A percentile compares a stretch with the other conserved stretches of the same genome.
Evolutionary conservation across 2,888 invertebrate species (phyloP).

Genomic region (Dione juno): DNA sequence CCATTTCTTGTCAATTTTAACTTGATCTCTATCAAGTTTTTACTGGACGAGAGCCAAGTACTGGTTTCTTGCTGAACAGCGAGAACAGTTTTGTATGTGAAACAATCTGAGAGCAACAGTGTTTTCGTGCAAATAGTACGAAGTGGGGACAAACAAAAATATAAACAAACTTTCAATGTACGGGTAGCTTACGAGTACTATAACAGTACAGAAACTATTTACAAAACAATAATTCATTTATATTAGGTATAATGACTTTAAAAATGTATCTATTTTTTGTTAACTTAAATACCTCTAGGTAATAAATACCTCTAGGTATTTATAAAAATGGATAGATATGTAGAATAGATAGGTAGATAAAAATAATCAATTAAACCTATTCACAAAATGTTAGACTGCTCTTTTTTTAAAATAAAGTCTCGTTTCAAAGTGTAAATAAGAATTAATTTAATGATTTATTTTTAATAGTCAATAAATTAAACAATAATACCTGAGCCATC

Average conservation of each 20-base stretch:
- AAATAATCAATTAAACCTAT: too few relatives aligned
- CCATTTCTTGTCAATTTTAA: constrained; percentile 47
- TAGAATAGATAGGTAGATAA: too few relatives aligned
- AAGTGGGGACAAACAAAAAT: constrained; percentile 17
- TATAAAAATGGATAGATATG: too few relatives aligned
- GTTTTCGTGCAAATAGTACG: constrained; percentile 17
- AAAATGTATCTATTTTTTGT: too few relatives aligned
- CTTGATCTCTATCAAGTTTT: constrained; percentile 46
- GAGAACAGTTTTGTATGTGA: constrained; percentile 45
- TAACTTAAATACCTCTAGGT: too few relatives aligned
- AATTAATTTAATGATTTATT: not conserved
- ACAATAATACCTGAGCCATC: constrained; percentile 68
- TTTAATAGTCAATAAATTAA: not conserved
- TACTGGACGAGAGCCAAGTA: constrained; percentile 44
- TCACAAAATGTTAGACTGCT: too few relatives aligned
- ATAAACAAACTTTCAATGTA: constrained; percentile 7
- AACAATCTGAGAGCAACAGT: constrained; percentile 36
- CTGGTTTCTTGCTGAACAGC: constrained; percentile 41
- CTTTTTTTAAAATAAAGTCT: too few relatives aligned
- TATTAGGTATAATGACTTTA: too few relatives aligned
- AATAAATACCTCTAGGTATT: too few relatives aligned
- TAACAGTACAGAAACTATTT: too few relatives aligned
- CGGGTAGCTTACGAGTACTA: not conserved
- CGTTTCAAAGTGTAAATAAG: too few relatives aligned
- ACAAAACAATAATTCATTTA: too few relatives aligned